Base-by-base conservation (phyloP, 2,888 invertebrate genomes). In the Lathronympha strigana region DNA sequence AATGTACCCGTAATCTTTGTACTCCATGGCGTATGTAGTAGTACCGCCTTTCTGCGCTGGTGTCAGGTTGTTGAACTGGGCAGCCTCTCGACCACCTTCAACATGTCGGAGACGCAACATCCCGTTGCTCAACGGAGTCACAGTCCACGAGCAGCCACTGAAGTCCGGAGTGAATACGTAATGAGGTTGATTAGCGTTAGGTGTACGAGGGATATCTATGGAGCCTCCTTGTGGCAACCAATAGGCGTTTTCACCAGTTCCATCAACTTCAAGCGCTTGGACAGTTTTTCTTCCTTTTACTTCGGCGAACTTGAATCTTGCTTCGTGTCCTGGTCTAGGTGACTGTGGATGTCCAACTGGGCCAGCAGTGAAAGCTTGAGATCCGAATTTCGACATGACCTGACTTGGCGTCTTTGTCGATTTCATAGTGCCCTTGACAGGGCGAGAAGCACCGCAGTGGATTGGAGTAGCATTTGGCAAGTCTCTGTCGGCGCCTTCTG, bases 81-180 rank as follows among this genome's bases (percentile, higher is more conserved):
- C 6, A 15, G n/a, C 43, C n/a, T 61, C 61, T 2, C 11, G 15
- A 4, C 61, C 61, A 5, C 61, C 61, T 17, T 61, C 61, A 2
- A 53, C 61, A n/a, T 61, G 61, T n/a, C 61, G 5, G 4, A 61
- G 21, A 23, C 53, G 51, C 4, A 61, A 17, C 8, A 23, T 33
- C 21, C 43, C 31, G 13, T 53, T 33, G 17, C 0, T 23, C 13
- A 61, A 33, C 15, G 61, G 61, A 15, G 53, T 61, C 6, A 45
- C 53, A 5, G 61, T 61, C 61, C 53, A 61, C 4, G 60, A 45
- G 23, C 61, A 61, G 6, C 61, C 61, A 31, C 45, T 53, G 17
- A 61, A 61, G 17, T 61, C 61, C 0, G 61, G 53, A 19, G 61
- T 53, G 33, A 61, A 53, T 4, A 61, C 61, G 45, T 53, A 53